Base-by-base conservation (phyloP, 2,888 invertebrate species). In the Allacma fusca region DNA sequence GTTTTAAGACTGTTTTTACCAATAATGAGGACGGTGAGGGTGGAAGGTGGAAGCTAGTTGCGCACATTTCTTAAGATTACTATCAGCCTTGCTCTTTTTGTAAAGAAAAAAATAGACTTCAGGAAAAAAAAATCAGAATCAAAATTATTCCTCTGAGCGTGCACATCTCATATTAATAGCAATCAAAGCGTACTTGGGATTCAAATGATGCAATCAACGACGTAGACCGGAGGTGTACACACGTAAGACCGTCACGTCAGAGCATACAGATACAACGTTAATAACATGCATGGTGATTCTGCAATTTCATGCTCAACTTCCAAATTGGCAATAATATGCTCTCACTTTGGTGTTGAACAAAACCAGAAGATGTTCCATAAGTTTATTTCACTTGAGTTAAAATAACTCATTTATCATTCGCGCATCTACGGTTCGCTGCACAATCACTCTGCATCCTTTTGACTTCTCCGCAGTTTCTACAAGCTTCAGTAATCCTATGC, bases 261-360 rank as follows among this genome's bases (percentile, higher is more conserved):
- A 50, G 50, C 50, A 50, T 50, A n/a, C 19, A 16, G n/a, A 50
- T 50, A 50, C 50, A 50, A 50, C 19, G 16, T 50, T 50, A 50
- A 50, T 50, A 50, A 50, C 50, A 50, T 50, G 50, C 19, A 19
- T n/a, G 50, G 50, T 50, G 50, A n/a, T 19, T 50, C 50, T 16
- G 50, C 50, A 50, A 50, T 50, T 50, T 50, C 50, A 50, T 50
- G 50, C 50, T 50, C 16, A 50, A 50, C 50, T 50, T 50, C 50
- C 16, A 50, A 50, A 50, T 12, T 50, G 5, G 50, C 40, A 5
- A 40, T 40, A 40, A 40, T 40, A 40, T 40, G n/a, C 50, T 16
- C 19, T 50, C 16, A 50, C 50, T n/a, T 50, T 50, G 19, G 50
- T 50, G 19, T 19, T 50, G 50, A 50, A 50, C 9, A 50, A 50